A percentile compares a stretch with the other conserved stretches of the same genome.
Conservation (phyloP, 1,140 invertebrate genomes). For the Apis laboriosa region DNA sequence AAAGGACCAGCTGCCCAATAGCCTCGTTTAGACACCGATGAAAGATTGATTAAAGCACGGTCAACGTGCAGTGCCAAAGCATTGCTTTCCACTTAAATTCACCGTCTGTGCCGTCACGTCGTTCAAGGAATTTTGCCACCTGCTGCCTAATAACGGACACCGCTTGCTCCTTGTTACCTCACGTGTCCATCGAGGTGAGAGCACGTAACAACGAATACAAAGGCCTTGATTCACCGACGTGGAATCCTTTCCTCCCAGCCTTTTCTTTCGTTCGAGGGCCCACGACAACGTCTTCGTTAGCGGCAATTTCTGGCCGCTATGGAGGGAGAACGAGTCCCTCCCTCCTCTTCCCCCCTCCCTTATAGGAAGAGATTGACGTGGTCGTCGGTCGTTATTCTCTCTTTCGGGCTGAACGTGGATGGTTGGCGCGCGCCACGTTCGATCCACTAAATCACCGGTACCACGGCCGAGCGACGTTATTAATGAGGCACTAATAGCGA, state of each 20-base stretch:
- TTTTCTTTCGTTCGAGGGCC: slow-evolving; percentile 11
- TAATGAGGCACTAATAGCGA: slow-evolving; percentile 67
- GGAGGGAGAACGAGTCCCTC: neutral
- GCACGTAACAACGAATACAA: slow-evolving; percentile 12
- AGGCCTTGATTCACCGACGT: slow-evolving; percentile 30
- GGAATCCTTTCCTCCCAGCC: neutral
- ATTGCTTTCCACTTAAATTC: slow-evolving; percentile 68
- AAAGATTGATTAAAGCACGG: slow-evolving; percentile 67
- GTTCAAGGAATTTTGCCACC: slow-evolving; percentile 39
- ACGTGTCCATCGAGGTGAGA: neutral
- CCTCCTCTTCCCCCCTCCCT: too few species aligned
- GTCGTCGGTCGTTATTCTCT: slow-evolving; percentile 57
- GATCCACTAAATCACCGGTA: slow-evolving; percentile 59
- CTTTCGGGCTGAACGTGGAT: slow-evolving; percentile 32
- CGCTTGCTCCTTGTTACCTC: slow-evolving; percentile 9
- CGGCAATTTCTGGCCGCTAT: slow-evolving; percentile 45
- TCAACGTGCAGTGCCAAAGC: slow-evolving; percentile 52
- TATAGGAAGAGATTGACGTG: slow-evolving; percentile 50
- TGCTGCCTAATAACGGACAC: slow-evolving; percentile 47
- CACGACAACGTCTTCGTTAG: slow-evolving; percentile 57
- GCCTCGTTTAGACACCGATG: slow-evolving; percentile 40
- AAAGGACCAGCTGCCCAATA: neutral
- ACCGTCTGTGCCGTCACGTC: neutral
- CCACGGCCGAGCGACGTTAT: slow-evolving; percentile 64
- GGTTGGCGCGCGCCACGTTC: neutral